A percentile compares a stretch with the other conserved stretches of the same genome.
Conservation (phyloP, 2,888 invertebrate species). For the Chouioia cunea region DNA sequence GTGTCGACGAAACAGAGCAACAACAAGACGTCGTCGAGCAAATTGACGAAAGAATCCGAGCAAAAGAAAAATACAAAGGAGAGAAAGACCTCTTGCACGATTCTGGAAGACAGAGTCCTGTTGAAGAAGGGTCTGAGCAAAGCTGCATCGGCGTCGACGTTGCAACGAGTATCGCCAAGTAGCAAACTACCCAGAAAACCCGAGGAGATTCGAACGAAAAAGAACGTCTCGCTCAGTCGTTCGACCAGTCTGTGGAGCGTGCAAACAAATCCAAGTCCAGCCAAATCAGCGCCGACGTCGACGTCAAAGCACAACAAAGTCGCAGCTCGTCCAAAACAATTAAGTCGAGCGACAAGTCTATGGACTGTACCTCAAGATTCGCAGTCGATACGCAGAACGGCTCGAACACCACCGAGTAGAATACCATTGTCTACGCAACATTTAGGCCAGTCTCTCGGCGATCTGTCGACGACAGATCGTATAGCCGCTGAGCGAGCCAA, state of each 20-base stretch:
- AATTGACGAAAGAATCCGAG: conserved; percentile 48
- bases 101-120: conserved; percentile 62
- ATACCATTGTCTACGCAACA: conserved; percentile 63
- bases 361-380: conserved; percentile 60
- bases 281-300: conserved; percentile 33
- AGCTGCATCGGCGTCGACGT: background rate
- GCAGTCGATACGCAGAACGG: conserved; percentile 45
- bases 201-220: too few species aligned
- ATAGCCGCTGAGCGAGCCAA: conserved; percentile 54
- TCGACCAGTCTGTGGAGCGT: conserved; percentile 62
- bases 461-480: conserved; percentile 65
- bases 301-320: conserved; percentile 24
- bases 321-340: conserved; percentile 23
- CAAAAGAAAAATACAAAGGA: conserved; percentile 51
- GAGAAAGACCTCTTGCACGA: conserved; percentile 59
- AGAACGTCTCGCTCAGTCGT: too few species aligned
- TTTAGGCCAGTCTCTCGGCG: conserved; percentile 64
- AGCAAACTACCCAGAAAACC: conserved; percentile 58
- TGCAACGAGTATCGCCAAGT: too few species aligned
- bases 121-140: conserved; percentile 61
- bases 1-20: conserved; percentile 4
- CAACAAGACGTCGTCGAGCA: conserved; percentile 4
- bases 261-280: conserved; percentile 7
- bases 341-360: conserved; percentile 62
- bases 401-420: conserved; percentile 57